These are phyloP conservation scores for Rhodophaea formosa DNA, from an alignment of 2,888 invertebrate species.

Conservation along the genomic window DNA sequence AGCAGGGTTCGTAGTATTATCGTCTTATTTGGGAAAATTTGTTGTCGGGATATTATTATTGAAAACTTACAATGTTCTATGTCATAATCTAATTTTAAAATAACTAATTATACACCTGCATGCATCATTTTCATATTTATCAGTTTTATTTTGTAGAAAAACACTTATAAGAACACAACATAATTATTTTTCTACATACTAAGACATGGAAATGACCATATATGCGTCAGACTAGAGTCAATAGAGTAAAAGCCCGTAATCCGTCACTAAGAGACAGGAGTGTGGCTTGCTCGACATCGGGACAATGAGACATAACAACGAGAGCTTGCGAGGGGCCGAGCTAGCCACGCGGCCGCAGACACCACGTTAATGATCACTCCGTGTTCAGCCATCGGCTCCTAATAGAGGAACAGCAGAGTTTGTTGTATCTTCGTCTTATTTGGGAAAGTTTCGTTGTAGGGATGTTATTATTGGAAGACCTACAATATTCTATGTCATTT, in stretches of 20 bases:
- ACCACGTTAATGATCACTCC: slow-evolving; percentile 4
- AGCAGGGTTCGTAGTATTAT: background rate
- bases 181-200: too few relatives aligned
- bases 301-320: slow-evolving; percentile 52
- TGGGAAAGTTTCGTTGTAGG: background rate
- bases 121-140: too few relatives aligned
- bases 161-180: too few relatives aligned
- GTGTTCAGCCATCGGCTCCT: background rate
- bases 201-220: too few relatives aligned
- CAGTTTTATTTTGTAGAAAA: too few relatives aligned
- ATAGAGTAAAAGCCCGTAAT: slow-evolving; percentile 66
- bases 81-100: too few relatives aligned
- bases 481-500: too few relatives aligned
- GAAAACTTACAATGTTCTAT: too few relatives aligned
- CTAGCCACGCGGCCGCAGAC: slow-evolving; percentile 1
- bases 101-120: too few relatives aligned
- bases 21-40: background rate
- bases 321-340: slow-evolving; percentile 24
- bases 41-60: background rate
- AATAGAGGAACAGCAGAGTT: background rate
- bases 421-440: background rate
- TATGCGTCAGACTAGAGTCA: too few relatives aligned
- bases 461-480: background rate
- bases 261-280: slow-evolving; percentile 61
- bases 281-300: slow-evolving; percentile 39